phyloP scores from a whole-genome alignment of 2,113 vertebrate species.

The Phrynosoma platyrhinos region DNA sequence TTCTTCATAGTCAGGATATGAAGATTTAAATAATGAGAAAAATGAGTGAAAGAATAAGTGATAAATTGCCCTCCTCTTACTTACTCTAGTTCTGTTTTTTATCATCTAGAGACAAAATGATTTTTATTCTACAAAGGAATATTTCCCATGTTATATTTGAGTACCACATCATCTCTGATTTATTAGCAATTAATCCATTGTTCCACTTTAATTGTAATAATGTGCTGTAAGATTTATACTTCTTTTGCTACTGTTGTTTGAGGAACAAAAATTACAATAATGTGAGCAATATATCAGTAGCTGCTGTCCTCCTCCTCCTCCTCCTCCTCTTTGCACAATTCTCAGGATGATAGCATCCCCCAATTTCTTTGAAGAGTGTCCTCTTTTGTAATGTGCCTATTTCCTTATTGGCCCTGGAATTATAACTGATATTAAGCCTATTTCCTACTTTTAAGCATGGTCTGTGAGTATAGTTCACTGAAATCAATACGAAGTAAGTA shows the following conservation, averaged over 20 bases:
- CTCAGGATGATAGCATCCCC: conserved; percentile 10
- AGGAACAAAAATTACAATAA: neutral
- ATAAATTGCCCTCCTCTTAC: too few relatives aligned
- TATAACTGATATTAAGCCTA: conserved; percentile 1
- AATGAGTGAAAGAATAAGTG: too few relatives aligned
- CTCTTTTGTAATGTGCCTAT: neutral
- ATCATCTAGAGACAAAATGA: too few relatives aligned
- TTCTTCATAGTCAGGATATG: too few relatives aligned
- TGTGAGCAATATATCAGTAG: neutral
- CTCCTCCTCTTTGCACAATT: neutral
- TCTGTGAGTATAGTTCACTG: conserved; percentile 3
- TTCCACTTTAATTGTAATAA: neutral
- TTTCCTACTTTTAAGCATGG: neutral
- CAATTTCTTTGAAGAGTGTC: neutral
- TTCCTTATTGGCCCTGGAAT: conserved; percentile 7
- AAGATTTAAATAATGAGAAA: too few relatives aligned
- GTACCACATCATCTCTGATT: neutral
- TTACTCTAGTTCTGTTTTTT: neutral
- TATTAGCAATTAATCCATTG: neutral
- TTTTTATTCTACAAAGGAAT: neutral
- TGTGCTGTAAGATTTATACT: neutral
- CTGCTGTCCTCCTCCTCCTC: too few relatives aligned
- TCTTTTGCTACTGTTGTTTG: conserved; percentile 18
- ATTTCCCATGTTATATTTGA: neutral
- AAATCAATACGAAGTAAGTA: conserved; percentile 1